A percentile compares a stretch with the other conserved stretches of the same genome.
Evolutionary conservation across 2,113 vertebrate species (phyloP).

Genomic region (Ceyx margarethae): DNA sequence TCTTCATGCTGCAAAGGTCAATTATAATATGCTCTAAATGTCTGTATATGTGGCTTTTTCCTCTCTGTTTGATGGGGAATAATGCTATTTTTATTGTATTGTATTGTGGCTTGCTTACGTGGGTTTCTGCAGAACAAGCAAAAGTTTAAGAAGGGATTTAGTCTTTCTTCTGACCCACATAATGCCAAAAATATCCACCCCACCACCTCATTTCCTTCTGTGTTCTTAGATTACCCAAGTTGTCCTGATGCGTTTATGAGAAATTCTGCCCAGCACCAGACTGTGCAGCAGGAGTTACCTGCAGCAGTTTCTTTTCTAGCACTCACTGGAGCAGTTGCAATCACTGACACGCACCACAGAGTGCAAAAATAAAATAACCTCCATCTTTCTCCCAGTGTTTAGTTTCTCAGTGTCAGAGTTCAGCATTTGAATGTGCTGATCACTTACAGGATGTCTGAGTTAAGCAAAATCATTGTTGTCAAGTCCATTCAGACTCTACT

Average conservation of each 20-base stretch:
- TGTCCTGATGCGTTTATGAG: neutral
- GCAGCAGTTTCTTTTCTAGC: neutral
- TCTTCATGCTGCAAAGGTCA: neutral
- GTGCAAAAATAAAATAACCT: neutral
- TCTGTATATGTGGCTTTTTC: neutral
- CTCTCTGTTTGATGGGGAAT: neutral
- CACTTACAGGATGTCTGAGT: neutral
- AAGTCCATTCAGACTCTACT: neutral
- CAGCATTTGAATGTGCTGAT: neutral
- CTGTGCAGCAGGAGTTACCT: neutral
- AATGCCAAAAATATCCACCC: neutral
- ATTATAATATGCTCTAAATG: neutral
- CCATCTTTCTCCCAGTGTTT: neutral
- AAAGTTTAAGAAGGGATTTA: neutral
- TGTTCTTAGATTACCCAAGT: neutral
- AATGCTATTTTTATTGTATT: neutral
- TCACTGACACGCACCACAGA: neutral
- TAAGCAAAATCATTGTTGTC: conserved; percentile 9
- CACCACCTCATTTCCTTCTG: neutral
- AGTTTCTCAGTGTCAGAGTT: neutral
- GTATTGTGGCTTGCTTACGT: neutral
- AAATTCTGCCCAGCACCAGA: neutral
- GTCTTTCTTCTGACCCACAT: neutral
- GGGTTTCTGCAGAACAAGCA: neutral
- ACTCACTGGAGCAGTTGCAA: neutral